Percentiles rank a stretch among this genome's conserved stretches.
Evolutionary conservation across 1,140 invertebrate species (phyloP).

Genomic region (Ostrea edulis): DNA sequence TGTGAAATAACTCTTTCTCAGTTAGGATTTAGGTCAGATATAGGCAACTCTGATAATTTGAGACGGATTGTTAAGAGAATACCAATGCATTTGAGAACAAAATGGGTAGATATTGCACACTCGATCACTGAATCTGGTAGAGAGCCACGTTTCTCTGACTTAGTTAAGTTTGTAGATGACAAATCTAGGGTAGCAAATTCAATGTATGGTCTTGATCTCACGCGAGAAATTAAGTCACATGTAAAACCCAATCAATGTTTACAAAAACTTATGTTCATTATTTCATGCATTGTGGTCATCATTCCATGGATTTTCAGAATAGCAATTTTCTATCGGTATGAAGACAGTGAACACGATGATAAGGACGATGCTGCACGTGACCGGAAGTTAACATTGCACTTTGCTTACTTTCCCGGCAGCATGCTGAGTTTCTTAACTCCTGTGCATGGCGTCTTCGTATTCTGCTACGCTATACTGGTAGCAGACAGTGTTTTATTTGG

Average conservation of each 20-base stretch:
- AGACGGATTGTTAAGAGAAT: too few species aligned
- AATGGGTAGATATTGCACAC: too few species aligned
- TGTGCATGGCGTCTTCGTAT: slow-evolving; percentile 62
- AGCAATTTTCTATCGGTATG: slow-evolving; percentile 57
- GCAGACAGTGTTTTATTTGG: slow-evolving; percentile 61
- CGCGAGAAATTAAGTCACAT: too few species aligned
- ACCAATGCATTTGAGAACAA: too few species aligned
- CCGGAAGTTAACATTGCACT: slow-evolving; percentile 27
- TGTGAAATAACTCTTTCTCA: too few species aligned
- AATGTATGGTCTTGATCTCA: too few species aligned
- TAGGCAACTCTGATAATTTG: too few species aligned
- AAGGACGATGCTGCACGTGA: slow-evolving; percentile 32
- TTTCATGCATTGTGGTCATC: slow-evolving; percentile 51
- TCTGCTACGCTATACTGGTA: slow-evolving; percentile 60
- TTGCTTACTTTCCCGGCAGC: slow-evolving; percentile 55
- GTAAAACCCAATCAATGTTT: slow-evolving; percentile 57
- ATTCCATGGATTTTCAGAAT: slow-evolving; percentile 62
- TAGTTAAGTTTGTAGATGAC: too few species aligned
- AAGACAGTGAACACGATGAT: slow-evolving; percentile 40
- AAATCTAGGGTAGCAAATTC: too few species aligned
- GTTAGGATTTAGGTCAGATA: too few species aligned
- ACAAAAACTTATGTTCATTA: slow-evolving; percentile 47
- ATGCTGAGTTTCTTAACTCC: slow-evolving; percentile 61
- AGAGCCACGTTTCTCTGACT: too few species aligned
- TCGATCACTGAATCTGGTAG: too few species aligned